phyloP scores from a whole-genome alignment of 2,888 invertebrate genomes.

The Pterobdella sp. region DNA sequence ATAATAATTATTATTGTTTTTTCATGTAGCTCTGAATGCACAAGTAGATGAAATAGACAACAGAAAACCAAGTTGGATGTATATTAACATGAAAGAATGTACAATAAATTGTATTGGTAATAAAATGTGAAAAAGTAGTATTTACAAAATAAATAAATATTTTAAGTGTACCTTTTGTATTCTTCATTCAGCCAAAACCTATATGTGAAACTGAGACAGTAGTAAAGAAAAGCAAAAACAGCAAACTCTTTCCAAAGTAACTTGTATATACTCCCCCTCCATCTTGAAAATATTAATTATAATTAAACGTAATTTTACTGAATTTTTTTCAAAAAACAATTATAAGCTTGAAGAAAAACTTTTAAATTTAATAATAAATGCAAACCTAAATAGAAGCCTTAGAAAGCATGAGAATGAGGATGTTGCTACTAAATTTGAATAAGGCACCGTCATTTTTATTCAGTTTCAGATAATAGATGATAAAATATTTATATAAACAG shows the following conservation, averaged over 20 bases:
- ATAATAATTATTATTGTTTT: no score
- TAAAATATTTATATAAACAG: background rate
- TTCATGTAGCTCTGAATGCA: no score
- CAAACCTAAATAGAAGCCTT: slow-evolving; percentile 48
- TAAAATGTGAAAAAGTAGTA: background rate
- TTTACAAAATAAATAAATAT: background rate
- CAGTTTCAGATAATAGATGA: background rate
- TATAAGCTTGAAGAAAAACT: background rate
- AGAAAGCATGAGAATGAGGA: slow-evolving; percentile 37
- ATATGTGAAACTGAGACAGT: slow-evolving; percentile 69
- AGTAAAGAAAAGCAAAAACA: slow-evolving; percentile 70
- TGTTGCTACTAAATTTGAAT: slow-evolving; percentile 38
- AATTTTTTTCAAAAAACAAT: background rate
- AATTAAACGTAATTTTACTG: background rate
- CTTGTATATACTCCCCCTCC: slow-evolving; percentile 90
- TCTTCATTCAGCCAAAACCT: slow-evolving; percentile 62
- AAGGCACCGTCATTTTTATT: slow-evolving; percentile 39
- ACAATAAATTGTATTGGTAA: background rate
- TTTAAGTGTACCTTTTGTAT: slow-evolving; percentile 62
- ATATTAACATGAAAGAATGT: background rate
- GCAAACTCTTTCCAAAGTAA: slow-evolving; percentile 81
- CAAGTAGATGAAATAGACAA: no score
- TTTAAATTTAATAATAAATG: background rate
- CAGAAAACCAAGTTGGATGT: no score
- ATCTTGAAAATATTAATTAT: slow-evolving; percentile 56